Percentiles rank a stretch among this genome's conserved stretches.
Evolutionary conservation across 2,888 invertebrate genomes (phyloP).

Genomic region (Acleris holmiana): DNA sequence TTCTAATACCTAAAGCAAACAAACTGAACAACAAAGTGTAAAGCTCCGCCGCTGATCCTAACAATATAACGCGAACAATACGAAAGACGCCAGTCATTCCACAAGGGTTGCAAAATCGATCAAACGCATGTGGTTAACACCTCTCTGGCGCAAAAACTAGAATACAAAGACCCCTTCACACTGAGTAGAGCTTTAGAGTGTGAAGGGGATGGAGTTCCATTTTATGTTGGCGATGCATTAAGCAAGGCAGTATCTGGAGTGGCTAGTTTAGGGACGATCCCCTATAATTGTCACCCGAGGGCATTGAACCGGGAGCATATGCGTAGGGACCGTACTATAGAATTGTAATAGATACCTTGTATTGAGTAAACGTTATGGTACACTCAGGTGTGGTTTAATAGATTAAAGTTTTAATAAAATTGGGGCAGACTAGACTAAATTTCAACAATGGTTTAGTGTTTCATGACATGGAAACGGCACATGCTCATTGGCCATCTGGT

Average conservation of each 20-base stretch:
- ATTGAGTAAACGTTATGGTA: slow-evolving; percentile 27
- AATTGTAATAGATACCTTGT: slow-evolving; percentile 37
- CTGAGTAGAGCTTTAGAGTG: slow-evolving; percentile 12
- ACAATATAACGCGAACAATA: slow-evolving; percentile 11
- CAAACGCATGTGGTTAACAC: slow-evolving; percentile 49
- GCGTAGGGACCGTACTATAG: slow-evolving; percentile 40
- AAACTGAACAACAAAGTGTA: no score
- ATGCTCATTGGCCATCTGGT: no score
- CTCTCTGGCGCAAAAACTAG: slow-evolving; percentile 44
- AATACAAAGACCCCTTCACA: slow-evolving; percentile 41
- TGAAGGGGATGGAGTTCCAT: slow-evolving; percentile 40
- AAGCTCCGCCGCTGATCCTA: slow-evolving; percentile 1
- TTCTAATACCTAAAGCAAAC: no score
- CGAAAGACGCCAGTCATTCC: slow-evolving; percentile 24
- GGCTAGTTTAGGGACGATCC: slow-evolving; percentile 55
- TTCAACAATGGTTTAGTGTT: no score
- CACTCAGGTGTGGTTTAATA: slow-evolving; percentile 24
- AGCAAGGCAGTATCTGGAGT: slow-evolving; percentile 45
- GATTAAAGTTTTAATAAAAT: slow-evolving; percentile 2
- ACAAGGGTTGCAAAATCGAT: slow-evolving; percentile 46
- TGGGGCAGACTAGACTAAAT: no score
- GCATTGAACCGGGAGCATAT: slow-evolving; percentile 61
- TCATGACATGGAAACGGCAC: no score
- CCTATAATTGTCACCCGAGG: slow-evolving; percentile 63
- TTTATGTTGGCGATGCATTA: slow-evolving; percentile 42